Percentiles rank a stretch among this genome's conserved stretches.
phyloP scores from a whole-genome alignment of 2,888 invertebrate species.

The Sesia bembeciformis region DNA sequence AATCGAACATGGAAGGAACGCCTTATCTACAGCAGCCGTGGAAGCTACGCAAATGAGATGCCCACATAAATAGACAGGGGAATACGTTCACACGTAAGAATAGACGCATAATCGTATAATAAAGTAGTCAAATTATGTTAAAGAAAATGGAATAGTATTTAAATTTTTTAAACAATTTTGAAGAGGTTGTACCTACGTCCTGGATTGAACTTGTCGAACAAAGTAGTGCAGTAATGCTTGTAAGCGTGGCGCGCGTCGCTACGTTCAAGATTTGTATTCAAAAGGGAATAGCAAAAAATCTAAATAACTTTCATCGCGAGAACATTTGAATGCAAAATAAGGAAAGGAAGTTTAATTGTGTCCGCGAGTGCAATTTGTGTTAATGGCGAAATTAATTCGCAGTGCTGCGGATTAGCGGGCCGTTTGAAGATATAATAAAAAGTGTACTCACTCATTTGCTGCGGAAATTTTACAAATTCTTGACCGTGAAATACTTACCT shows the following conservation, averaged over 20 bases:
- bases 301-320: not conserved
- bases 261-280: not conserved
- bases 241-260: not conserved
- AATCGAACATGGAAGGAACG: not conserved
- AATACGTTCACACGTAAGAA: not conserved
- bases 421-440: not conserved
- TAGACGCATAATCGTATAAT: no score
- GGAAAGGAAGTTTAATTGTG: constrained; percentile 4
- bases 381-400: constrained; percentile 11
- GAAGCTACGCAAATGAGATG: not conserved
- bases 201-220: no score
- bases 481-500: no score
- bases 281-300: not conserved
- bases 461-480: no score
- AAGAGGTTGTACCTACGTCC: no score
- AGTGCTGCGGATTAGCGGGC: constrained; percentile 6
- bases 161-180: not conserved
- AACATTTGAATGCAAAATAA: not conserved
- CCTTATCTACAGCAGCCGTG: not conserved
- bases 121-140: not conserved
- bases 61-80: not conserved
- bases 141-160: not conserved
- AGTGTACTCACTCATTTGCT: no score
- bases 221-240: no score
- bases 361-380: constrained; percentile 8